Conservation (phyloP, 1,140 invertebrate species). For the Brachionus paranguensis region DNA sequence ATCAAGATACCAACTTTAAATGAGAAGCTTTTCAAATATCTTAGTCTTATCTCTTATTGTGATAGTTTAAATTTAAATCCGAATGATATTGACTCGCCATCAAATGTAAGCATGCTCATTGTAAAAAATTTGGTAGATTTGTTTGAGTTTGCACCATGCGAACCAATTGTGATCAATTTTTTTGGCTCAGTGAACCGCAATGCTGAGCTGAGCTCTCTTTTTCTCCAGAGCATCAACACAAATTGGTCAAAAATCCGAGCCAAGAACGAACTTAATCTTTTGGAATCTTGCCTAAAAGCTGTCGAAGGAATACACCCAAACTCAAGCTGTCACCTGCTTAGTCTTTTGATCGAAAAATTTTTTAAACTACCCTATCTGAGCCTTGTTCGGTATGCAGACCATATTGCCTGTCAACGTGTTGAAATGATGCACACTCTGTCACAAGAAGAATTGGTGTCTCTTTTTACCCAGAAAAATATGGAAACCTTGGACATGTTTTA, state of each 20-base stretch:
- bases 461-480: slow-evolving; percentile 18
- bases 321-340: slow-evolving; percentile 63
- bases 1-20: neutral
- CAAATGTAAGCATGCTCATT: neutral
- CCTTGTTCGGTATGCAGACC: slow-evolving; percentile 60
- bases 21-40: slow-evolving; percentile 14
- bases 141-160: neutral
- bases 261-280: slow-evolving; percentile 57
- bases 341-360: slow-evolving; percentile 61
- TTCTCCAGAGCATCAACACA: slow-evolving; percentile 65
- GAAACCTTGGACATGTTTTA: neutral
- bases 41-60: neutral
- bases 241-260: slow-evolving; percentile 58
- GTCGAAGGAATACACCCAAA: slow-evolving; percentile 65
- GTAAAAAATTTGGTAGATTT: slow-evolving; percentile 28
- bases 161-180: slow-evolving; percentile 55
- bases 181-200: slow-evolving; percentile 63
- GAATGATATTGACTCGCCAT: neutral
- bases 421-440: slow-evolving; percentile 62
- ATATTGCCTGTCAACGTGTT: slow-evolving; percentile 62
- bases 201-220: slow-evolving; percentile 64
- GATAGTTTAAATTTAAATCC: neutral
- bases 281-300: slow-evolving; percentile 60
- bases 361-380: slow-evolving; percentile 61
- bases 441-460: slow-evolving; percentile 42